These are phyloP conservation scores for Silurus aristotelis DNA, from an alignment of 2,797 vertebrate species.

Conservation along the genomic window DNA sequence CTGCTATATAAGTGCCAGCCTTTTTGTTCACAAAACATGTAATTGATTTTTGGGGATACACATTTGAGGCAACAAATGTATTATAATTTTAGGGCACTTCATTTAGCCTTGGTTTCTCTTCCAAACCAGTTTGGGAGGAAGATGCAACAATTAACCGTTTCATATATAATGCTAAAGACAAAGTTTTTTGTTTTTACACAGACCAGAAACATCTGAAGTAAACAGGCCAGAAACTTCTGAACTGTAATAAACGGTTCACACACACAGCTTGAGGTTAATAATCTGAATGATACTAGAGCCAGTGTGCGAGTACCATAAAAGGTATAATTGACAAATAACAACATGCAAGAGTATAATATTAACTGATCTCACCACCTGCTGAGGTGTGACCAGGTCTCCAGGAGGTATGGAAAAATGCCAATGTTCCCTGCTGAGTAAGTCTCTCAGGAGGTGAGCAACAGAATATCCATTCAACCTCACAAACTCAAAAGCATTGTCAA, in stretches of 20 bases:
- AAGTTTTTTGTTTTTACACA: no score
- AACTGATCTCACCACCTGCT: conserved; percentile 65
- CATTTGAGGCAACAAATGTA: no score
- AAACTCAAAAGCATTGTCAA: conserved; percentile 49
- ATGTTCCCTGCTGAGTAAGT: conserved; percentile 42
- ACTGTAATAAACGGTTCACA: not conserved
- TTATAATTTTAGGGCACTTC: not conserved
- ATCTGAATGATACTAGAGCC: conserved; percentile 13
- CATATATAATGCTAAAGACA: not conserved
- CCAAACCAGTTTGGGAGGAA: no score
- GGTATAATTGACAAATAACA: conserved; percentile 20
- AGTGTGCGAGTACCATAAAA: conserved; percentile 41
- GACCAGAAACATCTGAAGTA: not conserved
- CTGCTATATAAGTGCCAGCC: no score
- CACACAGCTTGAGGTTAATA: not conserved
- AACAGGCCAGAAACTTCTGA: not conserved
- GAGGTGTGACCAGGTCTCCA: conserved; percentile 54
- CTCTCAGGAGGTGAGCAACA: conserved; percentile 52
- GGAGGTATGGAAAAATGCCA: conserved; percentile 43
- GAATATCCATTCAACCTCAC: conserved; percentile 48
- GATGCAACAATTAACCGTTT: no score
- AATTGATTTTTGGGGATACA: no score
- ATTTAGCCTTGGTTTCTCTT: not conserved
- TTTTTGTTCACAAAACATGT: no score
- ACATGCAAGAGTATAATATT: conserved; percentile 45